Percentiles rank a stretch among this genome's conserved stretches.
Conservation (phyloP, 2,888 invertebrate species). For the Oeneis ivallda region DNA sequence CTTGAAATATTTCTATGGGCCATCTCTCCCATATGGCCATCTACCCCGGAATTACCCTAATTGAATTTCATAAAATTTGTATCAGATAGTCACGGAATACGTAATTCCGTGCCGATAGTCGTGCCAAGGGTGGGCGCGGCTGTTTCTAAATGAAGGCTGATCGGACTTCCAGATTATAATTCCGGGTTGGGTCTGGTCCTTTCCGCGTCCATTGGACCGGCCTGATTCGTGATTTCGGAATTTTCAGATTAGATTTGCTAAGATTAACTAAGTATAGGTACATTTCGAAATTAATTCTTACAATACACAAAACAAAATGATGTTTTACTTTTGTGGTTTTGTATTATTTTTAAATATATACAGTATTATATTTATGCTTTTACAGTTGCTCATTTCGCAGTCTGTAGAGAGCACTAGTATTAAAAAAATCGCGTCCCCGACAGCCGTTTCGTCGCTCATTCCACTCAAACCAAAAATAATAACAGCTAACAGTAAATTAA, state of each 20-base stretch:
- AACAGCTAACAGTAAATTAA: too few relatives aligned
- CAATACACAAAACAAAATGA: neutral
- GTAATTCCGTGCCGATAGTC: too few relatives aligned
- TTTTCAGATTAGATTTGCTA: neutral
- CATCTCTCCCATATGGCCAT: too few relatives aligned
- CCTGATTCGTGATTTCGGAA: neutral
- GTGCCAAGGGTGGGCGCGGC: neutral
- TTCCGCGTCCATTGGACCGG: neutral
- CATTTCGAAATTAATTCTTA: too few relatives aligned
- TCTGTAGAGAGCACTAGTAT: too few relatives aligned
- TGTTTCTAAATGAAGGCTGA: neutral
- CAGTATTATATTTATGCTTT: too few relatives aligned
- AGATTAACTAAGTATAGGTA: too few relatives aligned
- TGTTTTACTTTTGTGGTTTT: neutral
- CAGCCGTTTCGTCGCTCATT: neutral
- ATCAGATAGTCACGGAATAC: too few relatives aligned
- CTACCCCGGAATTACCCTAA: too few relatives aligned
- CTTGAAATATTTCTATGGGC: too few relatives aligned
- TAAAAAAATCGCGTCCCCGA: neutral
- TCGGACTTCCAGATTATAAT: slow-evolving; percentile 5
- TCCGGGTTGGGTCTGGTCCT: neutral
- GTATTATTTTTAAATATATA: neutral
- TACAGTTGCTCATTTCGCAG: too few relatives aligned
- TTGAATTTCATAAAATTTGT: slow-evolving; percentile 3
- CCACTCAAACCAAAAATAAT: neutral